Percentiles rank a stretch among this genome's conserved stretches.
These are phyloP conservation scores for Eulemur rufifrons DNA, from an alignment of 2,113 vertebrate genomes.

Conservation along the genomic window DNA sequence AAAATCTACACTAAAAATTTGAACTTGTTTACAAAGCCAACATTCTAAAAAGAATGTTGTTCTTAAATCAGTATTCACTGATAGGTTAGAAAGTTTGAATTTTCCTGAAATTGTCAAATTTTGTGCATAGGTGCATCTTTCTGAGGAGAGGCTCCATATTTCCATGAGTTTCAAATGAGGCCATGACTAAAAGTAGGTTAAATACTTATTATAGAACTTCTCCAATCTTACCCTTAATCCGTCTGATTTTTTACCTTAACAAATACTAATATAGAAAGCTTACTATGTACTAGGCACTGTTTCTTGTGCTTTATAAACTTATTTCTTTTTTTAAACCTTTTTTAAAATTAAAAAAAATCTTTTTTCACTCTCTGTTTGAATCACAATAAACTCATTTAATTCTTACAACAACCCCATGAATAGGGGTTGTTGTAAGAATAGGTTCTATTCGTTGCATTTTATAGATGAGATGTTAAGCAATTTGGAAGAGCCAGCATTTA, in stretches of 20 bases:
- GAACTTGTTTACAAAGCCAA: not conserved
- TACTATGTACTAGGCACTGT: not conserved
- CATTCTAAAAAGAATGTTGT: conserved; percentile 12
- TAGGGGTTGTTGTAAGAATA: not conserved
- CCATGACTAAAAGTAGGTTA: not conserved
- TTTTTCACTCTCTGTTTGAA: too few species aligned
- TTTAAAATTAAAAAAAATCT: too few species aligned
- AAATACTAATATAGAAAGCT: not conserved
- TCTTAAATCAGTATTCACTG: not conserved
- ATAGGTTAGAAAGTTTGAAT: not conserved
- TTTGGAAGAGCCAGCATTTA: not conserved
- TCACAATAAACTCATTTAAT: not conserved
- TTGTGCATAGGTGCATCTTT: not conserved
- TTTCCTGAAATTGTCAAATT: conserved; percentile 22
- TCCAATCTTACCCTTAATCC: not conserved
- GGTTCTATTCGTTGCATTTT: not conserved
- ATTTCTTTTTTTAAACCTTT: too few species aligned
- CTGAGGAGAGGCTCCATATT: not conserved
- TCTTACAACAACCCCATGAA: not conserved
- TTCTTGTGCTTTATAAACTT: not conserved
- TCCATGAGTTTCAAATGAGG: conserved; percentile 4
- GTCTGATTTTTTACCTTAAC: conserved; percentile 19
- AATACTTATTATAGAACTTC: not conserved
- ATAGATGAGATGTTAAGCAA: not conserved
- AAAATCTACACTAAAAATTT: conserved; percentile 4